phyloP scores from a whole-genome alignment of 1,140 invertebrate species.

The Scaptomyza pallida region DNA sequence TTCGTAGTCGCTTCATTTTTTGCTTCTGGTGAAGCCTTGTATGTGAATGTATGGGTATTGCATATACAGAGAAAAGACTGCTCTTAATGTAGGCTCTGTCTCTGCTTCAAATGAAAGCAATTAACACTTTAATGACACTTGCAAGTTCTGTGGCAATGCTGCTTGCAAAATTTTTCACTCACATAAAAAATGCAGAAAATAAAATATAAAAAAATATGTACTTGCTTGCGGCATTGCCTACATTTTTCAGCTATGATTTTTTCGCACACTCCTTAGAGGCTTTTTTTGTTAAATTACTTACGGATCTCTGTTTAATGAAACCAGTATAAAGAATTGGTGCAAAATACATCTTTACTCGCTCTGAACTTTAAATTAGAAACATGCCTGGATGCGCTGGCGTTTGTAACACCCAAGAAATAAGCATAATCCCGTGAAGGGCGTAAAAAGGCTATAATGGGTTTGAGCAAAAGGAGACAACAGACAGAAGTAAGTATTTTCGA shows the following conservation, averaged over 20 bases:
- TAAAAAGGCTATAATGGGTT: too few relatives aligned
- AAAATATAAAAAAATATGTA: slow-evolving; percentile 19
- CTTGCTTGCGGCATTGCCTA: slow-evolving; percentile 11
- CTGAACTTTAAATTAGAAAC: too few relatives aligned
- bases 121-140: slow-evolving; percentile 81
- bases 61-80: slow-evolving; percentile 26
- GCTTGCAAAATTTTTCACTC: slow-evolving; percentile 29
- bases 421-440: too few relatives aligned
- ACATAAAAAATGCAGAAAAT: slow-evolving; percentile 12
- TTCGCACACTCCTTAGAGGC: slow-evolving; percentile 10
- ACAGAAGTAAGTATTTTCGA: too few relatives aligned
- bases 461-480: too few relatives aligned
- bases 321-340: too few relatives aligned
- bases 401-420: too few relatives aligned
- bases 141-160: slow-evolving; percentile 68
- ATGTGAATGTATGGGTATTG: slow-evolving; percentile 25
- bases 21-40: slow-evolving; percentile 16
- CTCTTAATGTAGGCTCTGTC: slow-evolving; percentile 28
- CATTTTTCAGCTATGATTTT: slow-evolving; percentile 17
- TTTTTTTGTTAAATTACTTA: background rate
- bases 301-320: background rate
- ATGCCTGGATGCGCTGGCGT: too few relatives aligned
- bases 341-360: too few relatives aligned
- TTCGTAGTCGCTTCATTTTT: slow-evolving; percentile 52
- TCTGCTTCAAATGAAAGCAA: slow-evolving; percentile 67